These are phyloP conservation scores for Henricia sp. DNA, from an alignment of 53 echinoderm and acorn worm species.

Conservation along the genomic window DNA sequence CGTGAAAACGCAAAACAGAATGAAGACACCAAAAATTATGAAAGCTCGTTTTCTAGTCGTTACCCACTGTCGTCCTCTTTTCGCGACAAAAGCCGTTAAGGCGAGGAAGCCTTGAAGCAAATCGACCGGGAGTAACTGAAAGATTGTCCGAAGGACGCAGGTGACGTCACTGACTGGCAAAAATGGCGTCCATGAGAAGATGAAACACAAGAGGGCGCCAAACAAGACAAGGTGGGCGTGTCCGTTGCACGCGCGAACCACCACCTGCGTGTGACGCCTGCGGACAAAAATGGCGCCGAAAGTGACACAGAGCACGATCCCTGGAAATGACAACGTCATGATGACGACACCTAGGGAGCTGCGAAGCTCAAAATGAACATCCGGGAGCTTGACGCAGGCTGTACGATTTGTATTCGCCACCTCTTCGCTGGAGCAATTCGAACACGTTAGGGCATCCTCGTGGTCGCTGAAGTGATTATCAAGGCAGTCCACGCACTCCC, in stretches of 20 bases:
- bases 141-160: slow-evolving; percentile 59
- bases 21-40: slow-evolving; percentile 16
- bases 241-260: slow-evolving; percentile 71
- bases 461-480: slow-evolving; percentile 69
- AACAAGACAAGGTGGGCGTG: slow-evolving; percentile 57
- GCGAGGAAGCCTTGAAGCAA: slow-evolving; percentile 66
- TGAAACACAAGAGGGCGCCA: slow-evolving; percentile 64
- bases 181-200: slow-evolving; percentile 61
- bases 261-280: slow-evolving; percentile 58
- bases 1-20: slow-evolving; percentile 51
- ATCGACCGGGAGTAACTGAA: slow-evolving; percentile 71
- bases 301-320: slow-evolving; percentile 43
- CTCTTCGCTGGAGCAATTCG: slow-evolving; percentile 67
- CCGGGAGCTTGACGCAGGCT: slow-evolving; percentile 68
- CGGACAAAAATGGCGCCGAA: slow-evolving; percentile 61
- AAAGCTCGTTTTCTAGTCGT: slow-evolving; percentile 44
- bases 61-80: slow-evolving; percentile 43
- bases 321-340: slow-evolving; percentile 39
- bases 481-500: slow-evolving; percentile 83
- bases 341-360: slow-evolving; percentile 54
- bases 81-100: slow-evolving; percentile 58
- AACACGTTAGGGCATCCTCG: slow-evolving; percentile 70
- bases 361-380: slow-evolving; percentile 38
- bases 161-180: slow-evolving; percentile 45
- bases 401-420: slow-evolving; percentile 61